A percentile compares a stretch with the other conserved stretches of the same genome.
phyloP scores from a whole-genome alignment of 2,888 invertebrate species.

The Odontomyia ornata region DNA sequence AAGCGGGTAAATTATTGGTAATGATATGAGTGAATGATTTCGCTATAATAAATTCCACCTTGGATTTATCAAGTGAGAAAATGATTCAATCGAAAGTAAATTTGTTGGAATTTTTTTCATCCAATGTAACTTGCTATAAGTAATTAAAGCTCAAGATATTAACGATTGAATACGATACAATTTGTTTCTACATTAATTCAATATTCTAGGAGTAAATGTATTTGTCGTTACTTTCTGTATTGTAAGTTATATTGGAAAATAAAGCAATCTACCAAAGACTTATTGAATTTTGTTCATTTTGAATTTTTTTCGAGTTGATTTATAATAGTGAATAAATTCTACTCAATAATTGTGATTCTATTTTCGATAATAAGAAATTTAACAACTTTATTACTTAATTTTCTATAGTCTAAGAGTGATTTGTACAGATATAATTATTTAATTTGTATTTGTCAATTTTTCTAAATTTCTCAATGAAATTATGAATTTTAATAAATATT shows the following conservation, averaged over 20 bases:
- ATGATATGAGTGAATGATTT: no score
- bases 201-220: no score
- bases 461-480: neutral
- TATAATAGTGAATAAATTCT: neutral
- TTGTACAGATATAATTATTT: neutral
- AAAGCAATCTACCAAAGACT: conserved; percentile 48
- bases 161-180: no score
- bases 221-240: no score
- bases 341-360: neutral
- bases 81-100: no score
- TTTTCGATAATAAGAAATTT: neutral
- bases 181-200: no score
- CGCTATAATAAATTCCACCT: no score
- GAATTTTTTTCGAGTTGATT: conserved; percentile 4
- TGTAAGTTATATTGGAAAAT: conserved; percentile 25
- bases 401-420: neutral
- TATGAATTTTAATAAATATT: conserved; percentile 26
- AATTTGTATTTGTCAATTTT: neutral
- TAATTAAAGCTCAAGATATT: no score
- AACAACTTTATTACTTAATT: neutral
- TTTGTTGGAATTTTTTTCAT: no score
- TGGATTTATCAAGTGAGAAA: no score
- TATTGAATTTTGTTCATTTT: conserved; percentile 15
- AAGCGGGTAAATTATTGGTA: no score
- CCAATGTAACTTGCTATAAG: no score